Base-by-base conservation (phyloP, 2,888 invertebrate genomes). In the Aphrophora alni region DNA sequence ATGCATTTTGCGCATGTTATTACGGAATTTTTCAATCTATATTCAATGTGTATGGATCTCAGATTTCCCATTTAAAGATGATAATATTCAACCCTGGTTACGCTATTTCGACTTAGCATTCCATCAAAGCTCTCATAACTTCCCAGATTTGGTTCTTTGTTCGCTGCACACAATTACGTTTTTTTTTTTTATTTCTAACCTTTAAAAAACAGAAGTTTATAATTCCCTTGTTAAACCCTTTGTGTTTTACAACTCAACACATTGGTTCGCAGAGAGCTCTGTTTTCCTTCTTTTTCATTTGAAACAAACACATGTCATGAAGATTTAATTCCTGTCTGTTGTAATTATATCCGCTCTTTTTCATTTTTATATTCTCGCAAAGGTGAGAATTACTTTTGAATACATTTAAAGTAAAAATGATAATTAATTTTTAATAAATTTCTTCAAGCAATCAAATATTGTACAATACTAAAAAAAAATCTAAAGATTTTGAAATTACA, bases 211-310 rank as follows among this genome's bases (percentile, higher is more conserved):
- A 59, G 21, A 21, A 10, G 59, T 59, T 59, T 21, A 59, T 59
- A 59, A 59, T 59, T 59, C 59, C 59, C 59, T 59, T 59, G 59
- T 59, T 59, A 59, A 59, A 59, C 1, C 59, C 59, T 59, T 59
- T 59, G 59, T 59, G 10, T 1, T 44, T n/a, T n/a, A n/a, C 33
- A 14, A 14, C 14, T 59, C 59, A 59, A 59, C 59, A 21, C 59
- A 59, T 44, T 14, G 21, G 59, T n/a, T 59, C 21, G 5, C 10
- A 14, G 21, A 21, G 44, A 44, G 21, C 59, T 59, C 59, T n/a
- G 59, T 21, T 21, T 21, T 21, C 4, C 59, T 21, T 59, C 4
- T 12, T 14, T 59, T 59, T 59, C 12, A 21, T 21, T 59, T 59
- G 4, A 12, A 59, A 59, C 59, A 59, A 59, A 59, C 21, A 59